These are phyloP conservation scores for Clamator glandarius DNA, from an alignment of 2,797 vertebrate genomes.

Conservation along the genomic window DNA sequence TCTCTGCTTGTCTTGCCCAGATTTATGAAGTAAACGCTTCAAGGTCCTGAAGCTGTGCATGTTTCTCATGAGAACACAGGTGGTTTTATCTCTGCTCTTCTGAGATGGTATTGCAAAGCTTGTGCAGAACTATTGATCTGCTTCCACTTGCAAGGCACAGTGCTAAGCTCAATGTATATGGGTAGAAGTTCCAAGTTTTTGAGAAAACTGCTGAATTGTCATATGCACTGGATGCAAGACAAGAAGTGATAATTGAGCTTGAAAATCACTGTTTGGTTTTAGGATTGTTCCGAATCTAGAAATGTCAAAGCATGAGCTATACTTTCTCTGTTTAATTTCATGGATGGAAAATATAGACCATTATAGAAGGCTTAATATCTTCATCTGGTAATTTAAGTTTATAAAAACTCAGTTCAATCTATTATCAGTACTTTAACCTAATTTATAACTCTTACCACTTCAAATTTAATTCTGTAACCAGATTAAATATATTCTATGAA, in stretches of 20 bases:
- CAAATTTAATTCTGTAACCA: constrained; percentile 4
- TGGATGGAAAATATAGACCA: not conserved
- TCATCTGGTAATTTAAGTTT: constrained; percentile 1
- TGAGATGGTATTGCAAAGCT: not conserved
- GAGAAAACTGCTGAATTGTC: constrained; percentile 26
- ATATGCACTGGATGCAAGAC: not conserved
- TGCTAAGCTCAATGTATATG: not conserved
- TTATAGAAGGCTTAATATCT: not conserved
- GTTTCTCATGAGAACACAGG: not conserved
- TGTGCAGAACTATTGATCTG: not conserved
- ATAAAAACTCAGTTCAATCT: not conserved
- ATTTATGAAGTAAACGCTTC: not conserved
- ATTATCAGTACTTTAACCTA: not conserved
- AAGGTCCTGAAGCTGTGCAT: not conserved
- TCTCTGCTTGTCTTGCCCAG: not conserved
- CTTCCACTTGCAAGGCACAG: not conserved
- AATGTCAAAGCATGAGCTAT: not conserved
- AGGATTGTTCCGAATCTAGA: not conserved
- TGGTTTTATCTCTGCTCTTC: not conserved
- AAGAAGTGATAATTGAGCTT: constrained; percentile 29
- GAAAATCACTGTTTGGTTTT: constrained; percentile 20
- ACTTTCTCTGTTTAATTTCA: not conserved
- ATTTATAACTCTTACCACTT: not conserved
- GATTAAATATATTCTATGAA: not conserved
- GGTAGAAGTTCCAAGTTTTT: constrained; percentile 26